Percentiles rank a stretch among this genome's conserved stretches.
phyloP scores from a whole-genome alignment of 2,113 vertebrate species.

The Antechinus flavipes region DNA sequence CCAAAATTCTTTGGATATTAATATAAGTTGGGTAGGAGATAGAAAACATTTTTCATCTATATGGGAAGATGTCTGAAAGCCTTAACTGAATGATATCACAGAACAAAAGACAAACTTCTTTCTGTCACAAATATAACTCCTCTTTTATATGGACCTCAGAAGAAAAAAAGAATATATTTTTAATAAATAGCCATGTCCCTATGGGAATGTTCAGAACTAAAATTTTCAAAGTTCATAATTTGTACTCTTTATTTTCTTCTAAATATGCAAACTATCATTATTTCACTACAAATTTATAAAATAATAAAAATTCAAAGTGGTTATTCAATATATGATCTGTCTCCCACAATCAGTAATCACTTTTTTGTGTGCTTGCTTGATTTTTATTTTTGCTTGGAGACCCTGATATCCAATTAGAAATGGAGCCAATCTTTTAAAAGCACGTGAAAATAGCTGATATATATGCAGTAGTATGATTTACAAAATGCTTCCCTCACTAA shows the following conservation, averaged over 20 bases:
- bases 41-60: not conserved
- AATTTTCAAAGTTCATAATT: not conserved
- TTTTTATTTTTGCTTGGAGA: not conserved
- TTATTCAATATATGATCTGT: not conserved
- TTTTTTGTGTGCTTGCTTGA: not conserved
- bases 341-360: not conserved
- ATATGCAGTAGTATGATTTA: not conserved
- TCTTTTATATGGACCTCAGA: not conserved
- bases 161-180: not conserved
- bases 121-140: not conserved
- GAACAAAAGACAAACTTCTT: not conserved
- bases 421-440: not conserved
- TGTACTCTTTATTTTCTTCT: conserved; percentile 14
- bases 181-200: not conserved
- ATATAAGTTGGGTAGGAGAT: not conserved
- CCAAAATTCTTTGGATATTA: not conserved
- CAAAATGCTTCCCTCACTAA: not conserved
- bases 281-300: not conserved
- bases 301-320: not conserved
- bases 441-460: not conserved
- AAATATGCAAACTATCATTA: not conserved
- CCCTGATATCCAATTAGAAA: not conserved
- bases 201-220: not conserved
- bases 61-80: not conserved
- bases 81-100: not conserved